A percentile compares a stretch with the other conserved stretches of the same genome.
Conservation (phyloP, 2,888 invertebrate genomes). For the Nomada fabriciana region DNA sequence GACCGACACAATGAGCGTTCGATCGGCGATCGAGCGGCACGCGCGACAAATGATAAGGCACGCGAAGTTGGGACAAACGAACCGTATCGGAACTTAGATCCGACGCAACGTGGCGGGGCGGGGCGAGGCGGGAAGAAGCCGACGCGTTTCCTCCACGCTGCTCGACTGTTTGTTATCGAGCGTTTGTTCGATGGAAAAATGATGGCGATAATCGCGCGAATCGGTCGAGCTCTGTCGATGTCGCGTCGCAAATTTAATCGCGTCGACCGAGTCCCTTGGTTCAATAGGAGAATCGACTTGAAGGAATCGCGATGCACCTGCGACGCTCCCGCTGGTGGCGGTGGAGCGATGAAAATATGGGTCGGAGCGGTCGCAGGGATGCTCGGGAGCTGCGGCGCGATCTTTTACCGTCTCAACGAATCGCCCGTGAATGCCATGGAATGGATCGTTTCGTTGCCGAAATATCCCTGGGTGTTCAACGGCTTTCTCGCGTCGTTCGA, state of each 20-base stretch:
- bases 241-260: neutral
- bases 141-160: neutral
- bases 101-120: too few relatives aligned
- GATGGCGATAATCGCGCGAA: constrained; percentile 12
- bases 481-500: constrained; percentile 92
- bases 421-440: constrained; percentile 92
- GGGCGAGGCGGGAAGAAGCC: neutral
- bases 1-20: too few relatives aligned
- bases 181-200: neutral
- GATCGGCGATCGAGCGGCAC: too few relatives aligned
- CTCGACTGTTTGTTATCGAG: constrained; percentile 1
- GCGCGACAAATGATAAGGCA: too few relatives aligned
- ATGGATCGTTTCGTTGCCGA: constrained; percentile 89
- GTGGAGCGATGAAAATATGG: neutral
- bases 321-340: neutral
- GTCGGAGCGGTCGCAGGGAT: constrained; percentile 40
- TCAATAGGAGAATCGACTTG: neutral
- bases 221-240: neutral
- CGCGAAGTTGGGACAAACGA: too few relatives aligned
- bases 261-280: neutral
- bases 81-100: too few relatives aligned
- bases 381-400: constrained; percentile 62
- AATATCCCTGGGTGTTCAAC: constrained; percentile 93
- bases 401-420: constrained; percentile 87
- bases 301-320: neutral